phyloP scores from a whole-genome alignment of 2,888 invertebrate genomes.

The Himalopsyche kuldschensis region DNA sequence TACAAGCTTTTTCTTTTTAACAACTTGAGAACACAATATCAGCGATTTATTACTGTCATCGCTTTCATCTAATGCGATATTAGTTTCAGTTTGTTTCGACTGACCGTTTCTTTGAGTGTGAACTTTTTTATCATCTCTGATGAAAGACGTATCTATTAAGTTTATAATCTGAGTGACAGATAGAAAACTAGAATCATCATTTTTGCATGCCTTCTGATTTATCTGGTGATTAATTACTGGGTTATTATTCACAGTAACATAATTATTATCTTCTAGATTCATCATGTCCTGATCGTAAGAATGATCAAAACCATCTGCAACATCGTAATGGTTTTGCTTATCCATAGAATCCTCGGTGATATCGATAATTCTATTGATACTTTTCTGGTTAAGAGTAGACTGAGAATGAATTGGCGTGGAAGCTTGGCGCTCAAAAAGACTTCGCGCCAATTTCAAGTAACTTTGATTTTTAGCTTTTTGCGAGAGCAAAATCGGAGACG shows the following conservation, averaged over 20 bases:
- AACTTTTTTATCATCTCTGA: background rate
- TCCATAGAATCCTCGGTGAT: background rate
- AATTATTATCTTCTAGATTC: background rate
- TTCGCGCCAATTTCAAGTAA: background rate
- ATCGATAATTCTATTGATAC: background rate
- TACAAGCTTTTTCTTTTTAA: constrained; percentile 4
- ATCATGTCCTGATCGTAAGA: background rate
- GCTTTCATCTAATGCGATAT: constrained; percentile 4
- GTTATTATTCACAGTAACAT: background rate
- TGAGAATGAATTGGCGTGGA: background rate
- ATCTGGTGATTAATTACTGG: background rate
- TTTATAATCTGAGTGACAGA: constrained; percentile 55
- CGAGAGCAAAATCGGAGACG: constrained; percentile 19
- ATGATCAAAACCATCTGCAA: background rate
- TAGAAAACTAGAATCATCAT: constrained; percentile 43
- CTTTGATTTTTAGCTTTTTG: constrained; percentile 3
- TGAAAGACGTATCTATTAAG: constrained; percentile 42
- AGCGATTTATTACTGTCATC: constrained; percentile 29
- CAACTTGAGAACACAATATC: constrained; percentile 32
- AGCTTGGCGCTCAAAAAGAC: background rate
- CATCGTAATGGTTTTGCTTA: background rate
- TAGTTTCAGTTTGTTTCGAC: background rate
- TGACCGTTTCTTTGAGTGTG: too few species aligned
- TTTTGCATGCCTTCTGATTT: background rate
- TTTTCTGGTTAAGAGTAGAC: background rate